Conservation (phyloP, 2,113 vertebrate genomes). For the Vidua chalybeata region DNA sequence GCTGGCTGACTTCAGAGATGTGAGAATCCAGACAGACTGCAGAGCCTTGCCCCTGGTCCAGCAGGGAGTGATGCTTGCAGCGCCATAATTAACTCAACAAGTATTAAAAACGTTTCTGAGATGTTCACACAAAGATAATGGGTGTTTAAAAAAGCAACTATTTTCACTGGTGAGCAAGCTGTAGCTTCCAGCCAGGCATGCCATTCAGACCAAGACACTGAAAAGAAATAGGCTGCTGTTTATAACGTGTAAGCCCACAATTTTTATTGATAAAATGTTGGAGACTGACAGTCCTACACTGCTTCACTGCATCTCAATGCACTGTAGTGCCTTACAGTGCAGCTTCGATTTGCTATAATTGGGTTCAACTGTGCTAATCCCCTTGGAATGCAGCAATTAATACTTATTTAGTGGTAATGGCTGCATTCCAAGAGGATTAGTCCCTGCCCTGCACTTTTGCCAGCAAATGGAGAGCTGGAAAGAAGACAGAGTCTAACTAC, state of each 20-base stretch:
- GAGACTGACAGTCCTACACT: background rate
- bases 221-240: slow-evolving; percentile 5
- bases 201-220: background rate
- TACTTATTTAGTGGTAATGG: slow-evolving; percentile 55
- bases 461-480: slow-evolving; percentile 2
- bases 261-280: slow-evolving; percentile 32
- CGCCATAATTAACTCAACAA: background rate
- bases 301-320: slow-evolving; percentile 22
- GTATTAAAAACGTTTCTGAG: background rate
- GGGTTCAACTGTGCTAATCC: slow-evolving; percentile 61
- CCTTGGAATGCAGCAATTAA: slow-evolving; percentile 63
- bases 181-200: slow-evolving; percentile 13
- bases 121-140: slow-evolving; percentile 25
- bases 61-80: background rate
- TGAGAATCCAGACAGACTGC: background rate
- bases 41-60: background rate
- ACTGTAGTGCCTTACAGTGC: background rate
- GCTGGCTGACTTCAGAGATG: background rate
- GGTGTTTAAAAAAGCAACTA: slow-evolving; percentile 14
- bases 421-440: slow-evolving; percentile 65
- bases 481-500: background rate
- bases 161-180: background rate
- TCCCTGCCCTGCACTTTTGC: slow-evolving; percentile 6
- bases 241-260: background rate
- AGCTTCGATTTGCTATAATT: slow-evolving; percentile 37